phyloP scores from a whole-genome alignment of 2,113 vertebrate species.

The Brachypteracias leptosomus region DNA sequence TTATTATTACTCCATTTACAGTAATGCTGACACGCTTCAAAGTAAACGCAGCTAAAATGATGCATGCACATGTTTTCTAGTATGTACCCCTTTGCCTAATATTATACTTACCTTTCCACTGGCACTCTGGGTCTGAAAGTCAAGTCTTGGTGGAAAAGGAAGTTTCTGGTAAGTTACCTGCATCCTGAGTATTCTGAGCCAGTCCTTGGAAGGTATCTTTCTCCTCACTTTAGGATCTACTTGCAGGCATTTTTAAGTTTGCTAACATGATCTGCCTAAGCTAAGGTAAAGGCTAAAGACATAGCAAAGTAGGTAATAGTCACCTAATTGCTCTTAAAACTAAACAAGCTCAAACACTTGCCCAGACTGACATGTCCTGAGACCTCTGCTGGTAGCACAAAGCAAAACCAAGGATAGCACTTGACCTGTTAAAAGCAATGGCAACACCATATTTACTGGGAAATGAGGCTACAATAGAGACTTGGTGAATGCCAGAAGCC shows the following conservation, averaged over 20 bases:
- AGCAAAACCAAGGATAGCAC: not conserved
- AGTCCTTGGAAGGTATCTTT: not conserved
- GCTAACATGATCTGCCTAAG: not conserved
- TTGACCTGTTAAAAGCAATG: not conserved
- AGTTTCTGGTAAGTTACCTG: not conserved
- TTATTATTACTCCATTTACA: not conserved
- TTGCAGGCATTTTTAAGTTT: not conserved
- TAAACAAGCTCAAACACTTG: not conserved
- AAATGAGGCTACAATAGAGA: not conserved
- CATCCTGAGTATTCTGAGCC: not conserved
- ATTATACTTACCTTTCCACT: not conserved
- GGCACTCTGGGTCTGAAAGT: not conserved
- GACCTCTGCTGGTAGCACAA: not conserved
- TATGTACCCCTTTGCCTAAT: not conserved
- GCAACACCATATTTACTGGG: not conserved
- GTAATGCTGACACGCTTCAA: not conserved
- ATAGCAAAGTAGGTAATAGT: not conserved
- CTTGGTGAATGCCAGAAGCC: not conserved
- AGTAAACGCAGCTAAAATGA: not conserved
- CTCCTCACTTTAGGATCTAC: not conserved
- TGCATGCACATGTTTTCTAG: not conserved
- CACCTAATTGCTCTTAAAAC: not conserved
- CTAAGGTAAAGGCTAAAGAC: not conserved
- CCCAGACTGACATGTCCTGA: not conserved
- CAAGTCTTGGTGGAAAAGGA: accelerated